Conservation (phyloP, 2,888 invertebrate species). For the Epinotia demarniana region DNA sequence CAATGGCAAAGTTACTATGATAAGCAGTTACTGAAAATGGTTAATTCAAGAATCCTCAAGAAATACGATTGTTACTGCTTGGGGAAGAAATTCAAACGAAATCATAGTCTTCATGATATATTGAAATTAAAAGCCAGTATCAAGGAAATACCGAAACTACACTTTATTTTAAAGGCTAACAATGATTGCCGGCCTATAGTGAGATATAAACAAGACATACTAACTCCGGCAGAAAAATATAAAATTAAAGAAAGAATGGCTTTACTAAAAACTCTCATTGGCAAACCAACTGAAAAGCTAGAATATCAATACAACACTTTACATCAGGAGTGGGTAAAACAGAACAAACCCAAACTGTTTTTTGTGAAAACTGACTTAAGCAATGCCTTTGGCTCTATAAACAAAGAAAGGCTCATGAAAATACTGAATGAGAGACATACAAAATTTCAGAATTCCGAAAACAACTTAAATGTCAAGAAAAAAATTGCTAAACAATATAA, state of each 20-base stretch:
- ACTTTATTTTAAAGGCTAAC: constrained; percentile 70
- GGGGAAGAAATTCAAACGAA: constrained; percentile 61
- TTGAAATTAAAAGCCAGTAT: constrained; percentile 58
- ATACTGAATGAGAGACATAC: constrained; percentile 66
- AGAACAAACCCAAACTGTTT: constrained; percentile 71
- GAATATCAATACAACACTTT: constrained; percentile 64
- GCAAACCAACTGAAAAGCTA: constrained; percentile 59
- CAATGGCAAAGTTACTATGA: constrained; percentile 80
- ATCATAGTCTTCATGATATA: constrained; percentile 55
- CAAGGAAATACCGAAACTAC: constrained; percentile 71
- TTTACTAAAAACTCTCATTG: constrained; percentile 64
- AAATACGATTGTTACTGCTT: constrained; percentile 63
- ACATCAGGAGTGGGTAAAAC: constrained; percentile 64
- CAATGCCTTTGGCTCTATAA: constrained; percentile 81
- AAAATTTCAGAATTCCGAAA: constrained; percentile 62
- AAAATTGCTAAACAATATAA: constrained; percentile 66
- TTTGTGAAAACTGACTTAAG: constrained; percentile 78
- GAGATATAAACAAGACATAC: constrained; percentile 65
- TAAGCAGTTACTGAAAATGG: constrained; percentile 66
- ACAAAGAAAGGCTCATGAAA: constrained; percentile 65
- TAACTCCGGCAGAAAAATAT: constrained; percentile 61
- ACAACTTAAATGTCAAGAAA: constrained; percentile 61
- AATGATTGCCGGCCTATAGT: constrained; percentile 75
- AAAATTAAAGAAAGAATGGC: constrained; percentile 69
- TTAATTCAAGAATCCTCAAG: constrained; percentile 62